phyloP scores from a whole-genome alignment of 1,140 invertebrate genomes.

The Dysdera silvatica region DNA sequence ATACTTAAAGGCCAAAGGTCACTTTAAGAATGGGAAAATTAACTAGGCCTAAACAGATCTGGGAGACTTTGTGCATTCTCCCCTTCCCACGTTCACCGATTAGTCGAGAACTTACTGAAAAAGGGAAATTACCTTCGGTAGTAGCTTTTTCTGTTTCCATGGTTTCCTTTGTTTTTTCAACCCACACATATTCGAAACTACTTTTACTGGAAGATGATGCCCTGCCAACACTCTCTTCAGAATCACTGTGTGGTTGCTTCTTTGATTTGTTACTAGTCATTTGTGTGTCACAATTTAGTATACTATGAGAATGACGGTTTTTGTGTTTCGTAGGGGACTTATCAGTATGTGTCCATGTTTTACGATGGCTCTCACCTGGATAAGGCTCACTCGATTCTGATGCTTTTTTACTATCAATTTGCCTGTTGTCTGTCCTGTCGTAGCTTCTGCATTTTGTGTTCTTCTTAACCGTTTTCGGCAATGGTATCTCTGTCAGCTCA shows the following conservation, averaged over 20 bases:
- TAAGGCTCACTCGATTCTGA: not conserved
- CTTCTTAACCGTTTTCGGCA: not conserved
- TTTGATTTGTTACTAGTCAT: slow-evolving; percentile 8
- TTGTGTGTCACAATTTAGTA: slow-evolving; percentile 1
- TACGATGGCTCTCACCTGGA: not conserved
- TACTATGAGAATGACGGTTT: not conserved
- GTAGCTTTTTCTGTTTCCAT: slow-evolving; percentile 19
- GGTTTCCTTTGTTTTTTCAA: slow-evolving; percentile 37
- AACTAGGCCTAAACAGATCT: too few relatives aligned
- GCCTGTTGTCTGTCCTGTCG: not conserved
- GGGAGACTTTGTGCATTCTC: too few relatives aligned
- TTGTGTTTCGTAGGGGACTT: not conserved
- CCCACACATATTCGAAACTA: slow-evolving; percentile 33
- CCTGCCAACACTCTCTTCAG: not conserved
- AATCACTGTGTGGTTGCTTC: not conserved
- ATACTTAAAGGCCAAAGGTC: too few relatives aligned
- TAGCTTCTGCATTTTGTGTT: not conserved
- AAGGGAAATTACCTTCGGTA: too few relatives aligned
- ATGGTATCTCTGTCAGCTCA: not conserved
- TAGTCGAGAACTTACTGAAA: not conserved
- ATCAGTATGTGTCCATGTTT: not conserved
- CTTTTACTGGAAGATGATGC: not conserved
- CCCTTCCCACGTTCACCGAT: too few relatives aligned
- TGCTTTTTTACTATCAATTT: not conserved
- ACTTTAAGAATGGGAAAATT: too few relatives aligned